Evolutionary conservation across 2,888 invertebrate genomes (phyloP), one percentile per base, ranked within the genome.

Genomic region (Cistogaster globosa): DNA sequence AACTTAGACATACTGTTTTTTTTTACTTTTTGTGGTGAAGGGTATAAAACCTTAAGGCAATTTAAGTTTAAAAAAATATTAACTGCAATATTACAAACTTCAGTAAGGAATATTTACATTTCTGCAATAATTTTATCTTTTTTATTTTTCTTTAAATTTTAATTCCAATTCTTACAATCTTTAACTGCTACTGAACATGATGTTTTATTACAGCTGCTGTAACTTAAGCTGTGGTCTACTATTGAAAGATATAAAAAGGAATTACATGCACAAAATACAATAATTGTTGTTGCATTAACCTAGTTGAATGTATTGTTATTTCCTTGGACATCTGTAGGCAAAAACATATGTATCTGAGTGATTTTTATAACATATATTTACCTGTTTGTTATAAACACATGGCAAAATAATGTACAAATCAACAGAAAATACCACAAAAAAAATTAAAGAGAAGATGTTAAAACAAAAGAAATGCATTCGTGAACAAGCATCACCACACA

Each of bases 381-480:
- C 67, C 75, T 75, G 80, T 48, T 26, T 53, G 32, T 48, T 18
- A 36, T 68, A 75, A 75, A 36, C 60, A 81, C 68, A 81, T 68
- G 62, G 63, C 38, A 72, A 62, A 60, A 67, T 51, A 58, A 48
- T 53, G 58, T 14, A 68, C 48, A 67, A 77, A 26, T 45, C 36
- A 75, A 81, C 42, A 51, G 18, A 51, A 67, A 80, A 58, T n/a
- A 36, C 14, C 1, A 32, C 22, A 22, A 55, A 11, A 26, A 5
- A 22, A 11, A 20, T n/a, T 51, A 65, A 63, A 8, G 38, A 68
- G 58, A 62, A 60, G 42, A 65, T 71, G 22, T 53, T 32, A 58
- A 53, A 20, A 26, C 71, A 69, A 68, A 77, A 68, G 63, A 84
- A 74, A 81, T 85, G 45, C 78, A 78, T 82, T 81, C 74, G 63